Evolutionary conservation across 2,113 vertebrate genomes (phyloP).

Genomic region (Capreolus pygargus): DNA sequence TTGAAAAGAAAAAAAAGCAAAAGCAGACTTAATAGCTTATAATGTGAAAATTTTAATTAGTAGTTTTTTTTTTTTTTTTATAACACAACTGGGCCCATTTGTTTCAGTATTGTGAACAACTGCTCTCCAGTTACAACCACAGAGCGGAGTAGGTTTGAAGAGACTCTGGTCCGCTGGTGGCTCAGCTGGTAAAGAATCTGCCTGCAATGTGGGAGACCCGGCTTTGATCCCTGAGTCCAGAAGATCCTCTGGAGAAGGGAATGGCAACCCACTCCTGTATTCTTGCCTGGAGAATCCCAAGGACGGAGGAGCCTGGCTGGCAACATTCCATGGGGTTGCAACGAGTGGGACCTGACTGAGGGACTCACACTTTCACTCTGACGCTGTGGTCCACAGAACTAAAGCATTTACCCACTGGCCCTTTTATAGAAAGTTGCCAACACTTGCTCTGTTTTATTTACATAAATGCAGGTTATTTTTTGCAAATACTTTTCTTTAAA

Average conservation of each 20-base stretch:
- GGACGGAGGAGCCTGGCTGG: accelerated
- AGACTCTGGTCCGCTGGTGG: background rate
- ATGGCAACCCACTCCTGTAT: background rate
- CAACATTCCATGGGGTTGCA: background rate
- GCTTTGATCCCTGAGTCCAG: background rate
- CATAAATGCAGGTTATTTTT: background rate
- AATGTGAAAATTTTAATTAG: background rate
- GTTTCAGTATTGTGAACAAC: background rate
- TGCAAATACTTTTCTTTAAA: background rate
- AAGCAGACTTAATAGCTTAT: background rate
- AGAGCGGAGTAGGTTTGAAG: background rate
- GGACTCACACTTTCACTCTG: background rate
- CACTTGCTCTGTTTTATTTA: background rate
- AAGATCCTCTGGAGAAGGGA: background rate
- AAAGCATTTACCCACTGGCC: background rate
- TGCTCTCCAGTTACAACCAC: background rate
- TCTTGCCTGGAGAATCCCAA: background rate
- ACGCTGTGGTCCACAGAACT: background rate
- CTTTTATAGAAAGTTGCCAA: background rate
- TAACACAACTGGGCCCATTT: background rate
- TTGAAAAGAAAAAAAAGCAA: background rate
- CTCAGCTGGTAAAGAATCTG: background rate
- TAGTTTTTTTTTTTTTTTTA: background rate
- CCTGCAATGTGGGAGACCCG: background rate
- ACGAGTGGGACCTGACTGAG: background rate